These are phyloP conservation scores for Chrosomus eos DNA, from an alignment of 2,797 vertebrate genomes.

Conservation along the genomic window DNA sequence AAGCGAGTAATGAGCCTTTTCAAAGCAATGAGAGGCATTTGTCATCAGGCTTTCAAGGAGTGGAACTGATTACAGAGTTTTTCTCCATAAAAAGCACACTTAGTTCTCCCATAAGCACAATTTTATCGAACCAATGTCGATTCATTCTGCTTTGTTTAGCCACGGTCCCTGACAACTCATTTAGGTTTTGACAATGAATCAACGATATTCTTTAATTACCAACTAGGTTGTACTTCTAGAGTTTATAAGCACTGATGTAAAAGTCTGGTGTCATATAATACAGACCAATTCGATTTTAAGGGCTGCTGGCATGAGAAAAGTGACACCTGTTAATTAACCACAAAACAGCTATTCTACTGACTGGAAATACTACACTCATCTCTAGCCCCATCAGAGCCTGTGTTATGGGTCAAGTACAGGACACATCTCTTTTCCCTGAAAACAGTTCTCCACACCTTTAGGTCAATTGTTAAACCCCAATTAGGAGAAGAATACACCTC, in stretches of 20 bases:
- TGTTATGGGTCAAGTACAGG: slow-evolving; percentile 25
- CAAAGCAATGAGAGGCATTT: slow-evolving; percentile 7
- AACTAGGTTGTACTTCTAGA: too few species aligned
- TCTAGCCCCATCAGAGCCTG: background rate
- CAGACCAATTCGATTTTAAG: background rate
- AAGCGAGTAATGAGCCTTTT: slow-evolving; percentile 33
- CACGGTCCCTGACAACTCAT: background rate
- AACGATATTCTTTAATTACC: background rate
- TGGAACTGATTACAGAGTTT: slow-evolving; percentile 19
- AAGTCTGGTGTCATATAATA: background rate
- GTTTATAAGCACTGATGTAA: background rate
- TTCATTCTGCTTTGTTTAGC: background rate
- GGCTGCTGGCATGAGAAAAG: background rate
- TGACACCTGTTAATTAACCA: slow-evolving; percentile 11
- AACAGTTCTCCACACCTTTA: background rate
- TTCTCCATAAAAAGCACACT: background rate
- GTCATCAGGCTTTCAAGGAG: slow-evolving; percentile 25
- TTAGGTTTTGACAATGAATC: background rate
- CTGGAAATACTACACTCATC: background rate
- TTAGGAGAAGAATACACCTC: background rate
- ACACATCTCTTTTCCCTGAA: background rate
- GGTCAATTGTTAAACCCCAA: background rate
- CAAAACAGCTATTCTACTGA: background rate
- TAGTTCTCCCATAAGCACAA: background rate
- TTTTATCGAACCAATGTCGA: background rate